Base-by-base conservation (phyloP, 23 tunicate species). In the Trididemnum nubilum region DNA sequence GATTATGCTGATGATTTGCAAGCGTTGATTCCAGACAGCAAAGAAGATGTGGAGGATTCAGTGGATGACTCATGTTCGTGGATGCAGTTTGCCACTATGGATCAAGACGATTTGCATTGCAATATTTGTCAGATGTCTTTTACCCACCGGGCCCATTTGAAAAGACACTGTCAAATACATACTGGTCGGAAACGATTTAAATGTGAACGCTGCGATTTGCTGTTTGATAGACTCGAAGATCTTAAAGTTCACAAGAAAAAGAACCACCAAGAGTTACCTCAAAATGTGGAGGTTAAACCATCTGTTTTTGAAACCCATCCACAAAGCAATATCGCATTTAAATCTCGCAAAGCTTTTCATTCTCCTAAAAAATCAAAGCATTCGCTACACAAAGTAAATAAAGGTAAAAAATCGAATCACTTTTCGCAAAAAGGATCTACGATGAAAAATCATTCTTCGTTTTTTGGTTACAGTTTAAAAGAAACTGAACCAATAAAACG, bases 241-340 rank as follows among this genome's bases (percentile, higher is more conserved):
- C 19, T 73, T 2, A 21, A 19, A 37, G 2, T 39, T 12, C 78
- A 73, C 32, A 73, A 38, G 19, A 73, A 31, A 2, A 39, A 39
- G 2, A 28, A 15, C 19, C 78, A 73, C 24, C 30, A 23, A 3
- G 58, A 2, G 2, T 37, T 73, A 39, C 58, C 58, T 9, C 30
- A n/a, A 7, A 73, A 38, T 38, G 78, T 73, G 37, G 78, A 73
- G 24, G 58, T 38, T 2, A 73, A 73, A 38, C 39, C 74, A 28
- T 33, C 9, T 4, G 7, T 33, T 32, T 15, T 9, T 15, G 24
- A 4, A 9, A 9, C 30, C 5, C 4, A 24, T 22, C 9, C 37
- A 69, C 26, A 24, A 3, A 21, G 5, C 4, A 24, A 63, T 15
- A 63, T 15, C 7, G 69, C 28, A 63, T 15, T 18, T 7, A 63